A percentile compares a stretch with the other conserved stretches of the same genome.
Evolutionary conservation across 2,113 vertebrate genomes (phyloP).

Genomic region (Paracanthobrama guichenoti): DNA sequence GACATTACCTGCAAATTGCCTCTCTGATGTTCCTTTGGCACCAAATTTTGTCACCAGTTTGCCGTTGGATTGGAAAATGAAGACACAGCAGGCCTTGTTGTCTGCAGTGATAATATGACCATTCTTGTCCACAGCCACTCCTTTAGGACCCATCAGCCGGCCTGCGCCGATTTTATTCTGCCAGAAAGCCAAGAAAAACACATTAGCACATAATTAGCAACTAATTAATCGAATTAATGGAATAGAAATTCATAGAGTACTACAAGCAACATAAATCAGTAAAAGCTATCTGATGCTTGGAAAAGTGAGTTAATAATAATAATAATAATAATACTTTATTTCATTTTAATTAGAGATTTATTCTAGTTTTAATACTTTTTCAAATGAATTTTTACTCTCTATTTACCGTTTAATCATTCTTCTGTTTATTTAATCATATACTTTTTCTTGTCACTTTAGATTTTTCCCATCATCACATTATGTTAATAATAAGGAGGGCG

Average conservation of each 20-base stretch:
- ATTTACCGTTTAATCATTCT: too few species aligned
- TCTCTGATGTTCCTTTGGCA: constrained; percentile 86
- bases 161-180: constrained; percentile 94
- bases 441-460: too few species aligned
- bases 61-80: constrained; percentile 95
- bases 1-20: constrained; percentile 88
- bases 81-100: constrained; percentile 97
- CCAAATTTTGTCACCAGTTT: constrained; percentile 94
- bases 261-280: not conserved
- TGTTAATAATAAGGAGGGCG: not conserved
- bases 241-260: not conserved
- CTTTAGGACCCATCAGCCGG: constrained; percentile 93
- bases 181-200: not conserved
- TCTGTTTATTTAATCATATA: too few species aligned
- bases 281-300: not conserved
- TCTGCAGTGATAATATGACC: constrained; percentile 96
- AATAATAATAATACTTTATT: not conserved
- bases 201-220: not conserved
- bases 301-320: not conserved
- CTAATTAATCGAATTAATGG: not conserved
- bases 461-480: not conserved
- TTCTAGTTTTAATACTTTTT: not conserved
- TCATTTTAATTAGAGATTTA: not conserved
- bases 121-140: constrained; percentile 91
- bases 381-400: too few species aligned